Conservation (phyloP, 2,888 invertebrate genomes). For the Cartodere bifasciata region DNA sequence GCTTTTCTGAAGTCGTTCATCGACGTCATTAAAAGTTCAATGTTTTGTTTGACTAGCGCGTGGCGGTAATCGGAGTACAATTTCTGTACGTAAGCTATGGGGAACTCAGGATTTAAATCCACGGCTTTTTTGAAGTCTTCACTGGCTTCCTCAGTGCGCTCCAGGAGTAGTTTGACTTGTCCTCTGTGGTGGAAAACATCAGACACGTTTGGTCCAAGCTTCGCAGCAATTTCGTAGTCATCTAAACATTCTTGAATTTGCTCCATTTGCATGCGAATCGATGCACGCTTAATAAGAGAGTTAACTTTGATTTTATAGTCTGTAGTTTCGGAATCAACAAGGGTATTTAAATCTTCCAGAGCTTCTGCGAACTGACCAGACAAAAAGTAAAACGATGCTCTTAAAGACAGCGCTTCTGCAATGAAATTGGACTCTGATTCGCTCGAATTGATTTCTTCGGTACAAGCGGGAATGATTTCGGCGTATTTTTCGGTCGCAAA, state of each 20-base stretch:
- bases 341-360: slow-evolving; percentile 54
- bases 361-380: slow-evolving; percentile 64
- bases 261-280: slow-evolving; percentile 69
- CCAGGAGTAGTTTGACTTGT: slow-evolving; percentile 72
- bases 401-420: slow-evolving; percentile 62
- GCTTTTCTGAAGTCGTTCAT: slow-evolving; percentile 63
- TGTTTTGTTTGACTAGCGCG: slow-evolving; percentile 30
- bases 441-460: slow-evolving; percentile 57
- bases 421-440: slow-evolving; percentile 48
- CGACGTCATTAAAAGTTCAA: slow-evolving; percentile 48
- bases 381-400: slow-evolving; percentile 74
- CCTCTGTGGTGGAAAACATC: slow-evolving; percentile 92
- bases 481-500: slow-evolving; percentile 62
- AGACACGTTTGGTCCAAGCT: slow-evolving; percentile 55
- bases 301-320: slow-evolving; percentile 59
- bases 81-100: slow-evolving; percentile 80
- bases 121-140: slow-evolving; percentile 74
- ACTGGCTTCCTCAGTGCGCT: slow-evolving; percentile 68
- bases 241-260: slow-evolving; percentile 58
- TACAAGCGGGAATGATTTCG: slow-evolving; percentile 65
- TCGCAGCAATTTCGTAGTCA: slow-evolving; percentile 67
- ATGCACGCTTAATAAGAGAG: slow-evolving; percentile 79
- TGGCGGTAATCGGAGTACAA: slow-evolving; percentile 72
- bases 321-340: slow-evolving; percentile 52
- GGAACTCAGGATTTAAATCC: slow-evolving; percentile 68